Evolutionary conservation across 2,797 vertebrate genomes (phyloP).

Genomic region (Champsocephalus gunnari): DNA sequence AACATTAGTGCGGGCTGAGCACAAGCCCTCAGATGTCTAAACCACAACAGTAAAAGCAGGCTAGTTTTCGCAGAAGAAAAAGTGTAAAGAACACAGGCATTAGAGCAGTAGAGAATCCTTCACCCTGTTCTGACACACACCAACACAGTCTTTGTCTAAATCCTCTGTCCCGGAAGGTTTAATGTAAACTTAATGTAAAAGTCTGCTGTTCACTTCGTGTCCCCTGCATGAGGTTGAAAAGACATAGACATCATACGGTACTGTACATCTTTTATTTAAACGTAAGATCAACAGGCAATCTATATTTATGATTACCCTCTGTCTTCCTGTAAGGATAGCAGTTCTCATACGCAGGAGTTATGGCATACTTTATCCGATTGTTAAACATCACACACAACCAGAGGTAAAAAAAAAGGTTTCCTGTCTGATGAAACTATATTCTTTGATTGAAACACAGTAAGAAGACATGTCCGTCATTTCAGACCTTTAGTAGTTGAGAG

Average conservation of each 20-base stretch:
- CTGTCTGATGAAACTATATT: constrained; percentile 2
- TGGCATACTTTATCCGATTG: not conserved
- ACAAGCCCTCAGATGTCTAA: too few relatives aligned
- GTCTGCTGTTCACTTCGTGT: not conserved
- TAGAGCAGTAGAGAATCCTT: constrained; percentile 7
- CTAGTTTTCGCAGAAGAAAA: constrained; percentile 13
- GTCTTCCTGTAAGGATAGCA: not conserved
- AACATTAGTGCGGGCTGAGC: too few relatives aligned
- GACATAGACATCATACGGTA: not conserved
- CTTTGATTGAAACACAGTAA: not conserved
- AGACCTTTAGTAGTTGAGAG: not conserved
- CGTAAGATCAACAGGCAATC: not conserved
- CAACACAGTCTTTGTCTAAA: too few relatives aligned
- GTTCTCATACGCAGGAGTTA: not conserved
- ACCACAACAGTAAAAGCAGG: not conserved
- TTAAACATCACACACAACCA: not conserved
- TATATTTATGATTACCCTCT: constrained; percentile 10
- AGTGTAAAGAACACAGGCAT: constrained; percentile 14
- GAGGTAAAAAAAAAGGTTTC: not conserved
- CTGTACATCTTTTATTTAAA: not conserved
- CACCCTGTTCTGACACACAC: constrained; percentile 11
- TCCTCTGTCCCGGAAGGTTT: too few relatives aligned
- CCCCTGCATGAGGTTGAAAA: not conserved
- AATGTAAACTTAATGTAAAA: too few relatives aligned
- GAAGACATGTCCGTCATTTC: too few relatives aligned